Evolutionary conservation across 2,888 invertebrate genomes (phyloP), one percentile per base, ranked within the genome.

Genomic region (Epinotia brunnichana): DNA sequence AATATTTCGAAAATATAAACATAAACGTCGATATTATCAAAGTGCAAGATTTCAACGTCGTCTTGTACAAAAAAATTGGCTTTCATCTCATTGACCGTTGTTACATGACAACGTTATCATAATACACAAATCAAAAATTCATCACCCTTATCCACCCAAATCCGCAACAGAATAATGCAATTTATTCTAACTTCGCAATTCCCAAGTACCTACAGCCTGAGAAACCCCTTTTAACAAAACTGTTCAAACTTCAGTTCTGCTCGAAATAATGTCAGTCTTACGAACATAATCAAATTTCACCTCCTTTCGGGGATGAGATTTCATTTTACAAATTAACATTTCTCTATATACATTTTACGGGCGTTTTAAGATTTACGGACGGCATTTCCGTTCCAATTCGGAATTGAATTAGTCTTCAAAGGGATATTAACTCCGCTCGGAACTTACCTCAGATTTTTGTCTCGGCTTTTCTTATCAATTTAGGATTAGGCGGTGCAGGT

Each of bases 231-330:
- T 48, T 60, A 72, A 71, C 74, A 44, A 57, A 74, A 74, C 69
- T 70, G 73, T 69, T 66, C 62, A 57, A 74, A 74, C 74, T 74
- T 70, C 41, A 62, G 61, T 67, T 73, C 69, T 59, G 78, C 76
- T 74, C 79, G 85, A 85, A 88, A 86, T 90, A 87, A 90, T 87
- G 87, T 88, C 87, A 87, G 87, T 81, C 83, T 83, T 87, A 86
- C 86, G 62, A 87, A 86, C 86, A 88, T 91, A 91, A 92, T 92
- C 92, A 91, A 91, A 91, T 91, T 88, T 88, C 83, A 84, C 87
- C 87, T 87, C 86, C 84, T 84, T 87, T 79, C 81, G 81, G 78
- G 78, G 78, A 81, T 80, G 79, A 71, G 62, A 71, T 90, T 91
- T 90, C 86, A 90, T 91, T 91, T 87, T 78, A 83, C 81, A 81